A percentile compares a stretch with the other conserved stretches of the same genome.
phyloP scores from a whole-genome alignment of 2,113 vertebrate genomes.

The Callipepla squamata region DNA sequence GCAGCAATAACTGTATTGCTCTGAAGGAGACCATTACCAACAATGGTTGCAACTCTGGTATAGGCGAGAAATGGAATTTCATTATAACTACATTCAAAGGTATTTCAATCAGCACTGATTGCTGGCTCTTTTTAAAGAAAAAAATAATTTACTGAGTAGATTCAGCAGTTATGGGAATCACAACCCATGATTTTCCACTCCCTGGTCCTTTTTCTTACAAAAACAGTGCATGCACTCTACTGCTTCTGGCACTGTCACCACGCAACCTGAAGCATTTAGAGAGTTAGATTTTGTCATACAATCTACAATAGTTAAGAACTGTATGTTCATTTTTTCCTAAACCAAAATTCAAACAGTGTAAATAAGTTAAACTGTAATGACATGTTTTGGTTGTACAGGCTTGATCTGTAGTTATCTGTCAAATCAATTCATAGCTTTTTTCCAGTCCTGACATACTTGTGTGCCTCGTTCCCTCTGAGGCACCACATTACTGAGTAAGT shows the following conservation, averaged over 20 bases:
- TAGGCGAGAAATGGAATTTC: conserved; percentile 71
- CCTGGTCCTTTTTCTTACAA: conserved; percentile 32
- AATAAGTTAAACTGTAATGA: not conserved
- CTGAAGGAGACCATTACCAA: conserved; percentile 72
- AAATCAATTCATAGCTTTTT: not conserved
- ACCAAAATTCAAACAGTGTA: not conserved
- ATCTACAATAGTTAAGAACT: not conserved
- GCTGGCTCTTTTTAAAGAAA: conserved; percentile 74
- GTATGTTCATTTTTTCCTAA: not conserved
- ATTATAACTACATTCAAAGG: conserved; percentile 78
- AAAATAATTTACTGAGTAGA: conserved; percentile 65
- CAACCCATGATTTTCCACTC: conserved; percentile 55
- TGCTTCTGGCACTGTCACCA: not conserved
- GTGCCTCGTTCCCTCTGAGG: not conserved
- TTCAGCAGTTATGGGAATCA: conserved; percentile 67
- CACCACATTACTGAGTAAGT: not conserved
- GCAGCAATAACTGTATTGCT: conserved; percentile 35
- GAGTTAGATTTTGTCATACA: not conserved
- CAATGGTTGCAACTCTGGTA: conserved; percentile 69
- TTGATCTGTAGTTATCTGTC: not conserved
- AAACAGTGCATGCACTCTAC: conserved; percentile 3
- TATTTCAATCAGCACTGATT: conserved; percentile 82
- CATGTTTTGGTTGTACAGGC: not conserved
- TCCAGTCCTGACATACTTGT: not conserved
- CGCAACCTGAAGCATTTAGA: not conserved